Evolutionary conservation across 2,797 vertebrate genomes (phyloP).

Genomic region (Pogoniulus pusillus): DNA sequence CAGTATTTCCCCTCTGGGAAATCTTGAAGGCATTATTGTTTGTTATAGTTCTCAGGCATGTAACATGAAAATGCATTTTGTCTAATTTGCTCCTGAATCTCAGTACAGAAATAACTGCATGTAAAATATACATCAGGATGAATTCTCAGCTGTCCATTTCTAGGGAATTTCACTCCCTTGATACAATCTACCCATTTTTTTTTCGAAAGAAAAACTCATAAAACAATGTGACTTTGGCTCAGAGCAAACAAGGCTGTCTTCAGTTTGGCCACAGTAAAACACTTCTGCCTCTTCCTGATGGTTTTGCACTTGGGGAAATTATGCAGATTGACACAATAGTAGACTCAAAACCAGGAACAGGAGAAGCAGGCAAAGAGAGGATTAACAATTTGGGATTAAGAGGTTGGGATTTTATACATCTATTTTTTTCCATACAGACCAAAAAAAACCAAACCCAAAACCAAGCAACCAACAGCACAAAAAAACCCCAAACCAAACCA

Average conservation of each 20-base stretch:
- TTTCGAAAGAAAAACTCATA: not conserved
- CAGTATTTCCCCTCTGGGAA: not conserved
- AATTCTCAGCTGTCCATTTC: not conserved
- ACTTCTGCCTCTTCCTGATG: not conserved
- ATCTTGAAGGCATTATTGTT: not conserved
- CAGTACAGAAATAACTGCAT: not conserved
- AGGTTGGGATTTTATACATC: not conserved
- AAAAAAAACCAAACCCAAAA: too few relatives aligned
- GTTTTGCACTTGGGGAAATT: not conserved
- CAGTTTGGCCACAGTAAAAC: not conserved
- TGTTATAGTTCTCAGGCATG: not conserved
- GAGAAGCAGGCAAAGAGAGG: not conserved
- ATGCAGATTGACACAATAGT: not conserved
- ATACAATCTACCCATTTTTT: not conserved
- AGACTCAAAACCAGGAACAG: not conserved
- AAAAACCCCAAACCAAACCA: too few relatives aligned
- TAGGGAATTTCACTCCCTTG: not conserved
- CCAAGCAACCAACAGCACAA: too few relatives aligned
- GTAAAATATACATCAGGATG: not conserved
- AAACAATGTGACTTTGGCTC: not conserved
- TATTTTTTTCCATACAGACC: too few relatives aligned
- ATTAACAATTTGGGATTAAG: not conserved
- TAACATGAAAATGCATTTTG: not conserved
- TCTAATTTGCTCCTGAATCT: not conserved
- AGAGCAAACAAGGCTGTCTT: not conserved